Evolutionary conservation across 2,888 invertebrate species (phyloP).

Genomic region (Acanthopleura granulata): DNA sequence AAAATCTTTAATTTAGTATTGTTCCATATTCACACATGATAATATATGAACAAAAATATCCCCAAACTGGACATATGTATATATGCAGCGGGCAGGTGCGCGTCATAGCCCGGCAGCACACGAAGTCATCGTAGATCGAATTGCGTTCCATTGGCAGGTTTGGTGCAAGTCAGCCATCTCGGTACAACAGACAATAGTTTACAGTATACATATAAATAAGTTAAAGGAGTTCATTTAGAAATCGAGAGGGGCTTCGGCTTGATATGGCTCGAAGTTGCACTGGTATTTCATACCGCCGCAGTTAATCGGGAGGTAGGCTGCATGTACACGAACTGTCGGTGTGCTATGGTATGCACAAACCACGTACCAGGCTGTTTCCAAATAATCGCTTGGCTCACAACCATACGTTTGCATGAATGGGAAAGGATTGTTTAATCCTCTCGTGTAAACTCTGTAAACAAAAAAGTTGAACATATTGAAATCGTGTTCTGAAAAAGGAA

Average conservation of each 20-base stretch:
- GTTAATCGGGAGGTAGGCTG: not conserved
- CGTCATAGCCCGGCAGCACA: too few relatives aligned
- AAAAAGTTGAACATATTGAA: not conserved
- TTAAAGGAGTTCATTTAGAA: not conserved
- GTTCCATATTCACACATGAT: too few relatives aligned
- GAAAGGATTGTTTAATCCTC: not conserved
- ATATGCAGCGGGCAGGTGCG: too few relatives aligned
- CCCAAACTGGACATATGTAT: too few relatives aligned
- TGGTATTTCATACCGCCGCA: not conserved
- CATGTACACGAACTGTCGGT: not conserved
- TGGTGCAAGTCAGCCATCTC: not conserved
- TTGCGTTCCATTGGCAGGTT: too few relatives aligned
- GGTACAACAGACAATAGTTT: not conserved
- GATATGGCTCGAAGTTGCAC: not conserved
- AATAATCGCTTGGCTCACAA: not conserved
- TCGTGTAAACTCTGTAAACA: not conserved
- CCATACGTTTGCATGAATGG: not conserved
- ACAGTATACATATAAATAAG: slow-evolving; percentile 3
- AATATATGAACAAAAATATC: too few relatives aligned
- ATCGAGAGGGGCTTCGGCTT: not conserved
- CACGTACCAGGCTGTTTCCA: not conserved
- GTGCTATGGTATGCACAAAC: not conserved
- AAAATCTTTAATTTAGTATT: too few relatives aligned
- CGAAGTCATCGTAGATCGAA: too few relatives aligned
- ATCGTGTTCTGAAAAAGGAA: too few relatives aligned